phyloP scores from a whole-genome alignment of 2,113 vertebrate genomes.

The Phocoena sinus region DNA sequence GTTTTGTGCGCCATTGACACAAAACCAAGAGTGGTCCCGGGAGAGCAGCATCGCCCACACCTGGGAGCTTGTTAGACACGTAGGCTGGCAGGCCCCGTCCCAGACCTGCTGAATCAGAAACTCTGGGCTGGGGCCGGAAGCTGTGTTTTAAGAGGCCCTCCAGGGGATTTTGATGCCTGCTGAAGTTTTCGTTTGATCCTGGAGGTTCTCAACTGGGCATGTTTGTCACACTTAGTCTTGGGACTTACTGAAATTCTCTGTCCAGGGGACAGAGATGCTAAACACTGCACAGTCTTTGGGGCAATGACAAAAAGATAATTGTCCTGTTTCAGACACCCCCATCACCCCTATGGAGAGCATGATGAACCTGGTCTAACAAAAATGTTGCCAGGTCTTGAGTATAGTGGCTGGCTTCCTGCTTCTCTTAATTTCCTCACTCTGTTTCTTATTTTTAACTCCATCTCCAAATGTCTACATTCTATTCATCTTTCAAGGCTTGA shows the following conservation, averaged over 20 bases:
- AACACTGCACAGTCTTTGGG: not conserved
- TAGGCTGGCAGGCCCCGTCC: not conserved
- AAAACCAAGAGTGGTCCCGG: fast-evolving
- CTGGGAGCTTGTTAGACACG: not conserved
- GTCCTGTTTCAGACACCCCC: too few relatives aligned
- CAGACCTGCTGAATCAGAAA: not conserved
- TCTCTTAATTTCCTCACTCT: not conserved
- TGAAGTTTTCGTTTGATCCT: not conserved
- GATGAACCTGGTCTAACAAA: not conserved
- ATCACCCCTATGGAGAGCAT: fast-evolving
- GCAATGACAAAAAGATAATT: fast-evolving
- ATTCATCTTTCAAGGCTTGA: not conserved
- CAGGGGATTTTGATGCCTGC: too few relatives aligned
- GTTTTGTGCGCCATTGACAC: fast-evolving
- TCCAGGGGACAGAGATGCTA: not conserved
- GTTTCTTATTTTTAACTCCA: not conserved
- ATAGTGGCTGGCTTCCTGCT: not conserved
- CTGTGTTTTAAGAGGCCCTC: fast-evolving
- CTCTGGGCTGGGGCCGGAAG: not conserved
- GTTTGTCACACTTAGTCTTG: not conserved
- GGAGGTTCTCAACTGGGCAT: not conserved
- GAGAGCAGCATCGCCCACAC: fast-evolving
- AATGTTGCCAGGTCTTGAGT: not conserved
- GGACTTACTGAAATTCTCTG: not conserved
- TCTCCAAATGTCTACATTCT: not conserved